Evolutionary conservation across 2,797 vertebrate species (phyloP), one percentile per base, ranked within the genome.

Genomic region (Synanceia verrucosa): DNA sequence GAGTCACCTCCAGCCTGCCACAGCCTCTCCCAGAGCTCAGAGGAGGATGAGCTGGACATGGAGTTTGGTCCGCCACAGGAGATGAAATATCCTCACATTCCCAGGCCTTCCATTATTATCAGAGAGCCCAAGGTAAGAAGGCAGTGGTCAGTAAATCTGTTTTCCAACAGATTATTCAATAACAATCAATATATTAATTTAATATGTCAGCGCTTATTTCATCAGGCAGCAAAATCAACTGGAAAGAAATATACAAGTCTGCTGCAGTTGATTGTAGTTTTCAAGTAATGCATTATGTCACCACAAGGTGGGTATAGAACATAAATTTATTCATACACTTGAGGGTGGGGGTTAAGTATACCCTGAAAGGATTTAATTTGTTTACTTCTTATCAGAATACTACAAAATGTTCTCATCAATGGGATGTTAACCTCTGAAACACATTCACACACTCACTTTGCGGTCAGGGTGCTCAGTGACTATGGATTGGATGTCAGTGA

Each of bases 61-160:
- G 89, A 90, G 12, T 79, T 23, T 9, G 75, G 74, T 78, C 84
- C 85, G 3, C 78, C 84, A 48, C 47, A 81, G 68, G 78, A 82
- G 50, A 36, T 77, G 18, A 89, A 78, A 63, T 89, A 84, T 68
- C 80, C 93, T 28, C 90, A 92, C 44, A 95, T 95, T 70, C 94
- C 94, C 52, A 91, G 94, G 66, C 94, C 94, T 13, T 94, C 94
- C n/a, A 93, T 95, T 63, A 79, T 91, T 21, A 90, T 92, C 37
- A 90, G 80, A 82, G 76, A 72, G 5, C 55, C 68, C 10, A 67
- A 86, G 89, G 94, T 95, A 88, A 87, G 79, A 74, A n/a, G 4
- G 5, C 5, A 43, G 14, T 3, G 8, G 1, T 61, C 31, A 65
- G 9, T 39, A 16, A 8, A 16, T 31, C 36, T 9, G 44, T 4